Evolutionary conservation across 2,888 invertebrate species (phyloP).

Genomic region (Caenorhabditis sp.): DNA sequence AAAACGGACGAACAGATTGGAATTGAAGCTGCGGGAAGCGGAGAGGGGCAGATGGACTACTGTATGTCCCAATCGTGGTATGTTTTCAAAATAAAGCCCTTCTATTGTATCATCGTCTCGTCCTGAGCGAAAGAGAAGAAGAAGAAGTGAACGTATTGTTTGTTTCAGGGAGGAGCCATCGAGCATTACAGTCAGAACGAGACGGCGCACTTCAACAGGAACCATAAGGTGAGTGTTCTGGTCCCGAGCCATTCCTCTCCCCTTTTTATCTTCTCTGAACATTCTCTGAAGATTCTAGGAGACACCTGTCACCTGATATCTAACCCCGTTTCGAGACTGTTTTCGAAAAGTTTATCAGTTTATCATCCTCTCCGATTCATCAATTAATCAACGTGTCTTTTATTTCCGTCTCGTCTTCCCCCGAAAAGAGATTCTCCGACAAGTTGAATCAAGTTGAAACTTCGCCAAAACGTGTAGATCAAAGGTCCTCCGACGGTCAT

Average conservation of each 20-base stretch:
- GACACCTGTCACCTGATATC: neutral
- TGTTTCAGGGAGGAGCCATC: slow-evolving; percentile 70
- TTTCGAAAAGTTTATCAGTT: slow-evolving; percentile 1
- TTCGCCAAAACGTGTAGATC: slow-evolving; percentile 1
- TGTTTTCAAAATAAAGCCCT: slow-evolving; percentile 52
- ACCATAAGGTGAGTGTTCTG: slow-evolving; percentile 69
- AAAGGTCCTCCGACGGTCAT: slow-evolving; percentile 20
- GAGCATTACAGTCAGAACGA: slow-evolving; percentile 74
- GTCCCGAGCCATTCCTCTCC: no score
- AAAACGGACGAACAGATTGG: neutral
- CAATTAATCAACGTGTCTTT: neutral
- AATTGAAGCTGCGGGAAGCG: neutral
- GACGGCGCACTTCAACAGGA: slow-evolving; percentile 73
- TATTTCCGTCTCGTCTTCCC: neutral
- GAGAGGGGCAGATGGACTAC: no score
- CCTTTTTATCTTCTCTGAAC: neutral
- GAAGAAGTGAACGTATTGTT: slow-evolving; percentile 5
- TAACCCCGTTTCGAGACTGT: neutral
- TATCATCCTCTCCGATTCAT: slow-evolving; percentile 1
- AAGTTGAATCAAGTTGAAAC: neutral
- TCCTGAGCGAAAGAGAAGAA: neutral
- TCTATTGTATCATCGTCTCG: neutral
- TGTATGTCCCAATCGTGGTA: slow-evolving; percentile 4
- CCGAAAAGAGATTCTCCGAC: slow-evolving; percentile 3
- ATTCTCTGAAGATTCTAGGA: neutral